These are phyloP conservation scores for Chelonia mydas DNA, from an alignment of 2,797 vertebrate species.

Conservation along the genomic window DNA sequence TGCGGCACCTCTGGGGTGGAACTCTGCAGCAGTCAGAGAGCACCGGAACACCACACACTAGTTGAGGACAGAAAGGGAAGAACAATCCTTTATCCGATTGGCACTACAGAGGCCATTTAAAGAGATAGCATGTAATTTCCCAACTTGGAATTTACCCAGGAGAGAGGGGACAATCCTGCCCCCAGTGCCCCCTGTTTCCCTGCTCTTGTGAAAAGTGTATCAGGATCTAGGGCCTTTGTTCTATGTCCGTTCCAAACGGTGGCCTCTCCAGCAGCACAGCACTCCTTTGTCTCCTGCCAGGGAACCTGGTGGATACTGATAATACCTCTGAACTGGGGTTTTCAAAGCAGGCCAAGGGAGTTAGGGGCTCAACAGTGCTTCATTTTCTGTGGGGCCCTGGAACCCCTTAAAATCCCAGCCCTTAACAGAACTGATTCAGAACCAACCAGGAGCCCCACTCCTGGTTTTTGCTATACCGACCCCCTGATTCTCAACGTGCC, in stretches of 20 bases:
- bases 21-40: too few species aligned
- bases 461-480: neutral
- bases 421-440: too few species aligned
- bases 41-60: too few species aligned
- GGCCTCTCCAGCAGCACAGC: neutral
- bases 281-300: neutral
- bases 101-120: too few species aligned
- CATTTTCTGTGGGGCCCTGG: neutral
- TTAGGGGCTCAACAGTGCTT: too few species aligned
- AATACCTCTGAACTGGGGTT: too few species aligned
- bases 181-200: neutral
- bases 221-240: neutral
- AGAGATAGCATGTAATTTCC: too few species aligned
- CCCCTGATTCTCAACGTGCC: neutral
- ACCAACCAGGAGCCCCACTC: neutral
- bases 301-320: neutral
- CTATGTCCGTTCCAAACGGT: neutral
- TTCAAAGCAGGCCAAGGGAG: neutral
- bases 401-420: neutral
- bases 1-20: too few species aligned
- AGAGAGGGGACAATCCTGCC: too few species aligned
- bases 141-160: too few species aligned
- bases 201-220: neutral
- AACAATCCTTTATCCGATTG: too few species aligned
- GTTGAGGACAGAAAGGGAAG: too few species aligned